A percentile compares a stretch with the other conserved stretches of the same genome.
These are phyloP conservation scores for Menura novaehollandiae DNA, from an alignment of 2,113 vertebrate genomes.

Conservation along the genomic window DNA sequence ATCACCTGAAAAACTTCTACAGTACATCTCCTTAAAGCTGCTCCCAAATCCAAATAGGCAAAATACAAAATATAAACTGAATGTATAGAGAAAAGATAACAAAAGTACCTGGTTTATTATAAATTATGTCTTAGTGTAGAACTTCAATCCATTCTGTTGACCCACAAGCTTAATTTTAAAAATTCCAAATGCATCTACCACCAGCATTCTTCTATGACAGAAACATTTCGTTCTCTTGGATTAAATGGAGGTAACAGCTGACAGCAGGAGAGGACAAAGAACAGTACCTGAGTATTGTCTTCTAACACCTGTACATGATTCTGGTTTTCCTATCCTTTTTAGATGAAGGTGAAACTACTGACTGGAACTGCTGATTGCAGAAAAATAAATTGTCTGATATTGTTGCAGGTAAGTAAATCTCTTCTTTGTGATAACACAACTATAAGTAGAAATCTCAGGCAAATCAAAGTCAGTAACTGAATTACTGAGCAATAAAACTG, in stretches of 20 bases:
- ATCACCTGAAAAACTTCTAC: background rate
- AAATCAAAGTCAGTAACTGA: background rate
- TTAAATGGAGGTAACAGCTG: background rate
- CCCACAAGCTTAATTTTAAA: background rate
- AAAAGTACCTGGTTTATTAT: background rate
- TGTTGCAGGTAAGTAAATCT: background rate
- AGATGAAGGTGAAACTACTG: background rate
- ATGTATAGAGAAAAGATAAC: background rate
- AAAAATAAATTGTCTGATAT: background rate
- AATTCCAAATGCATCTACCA: background rate
- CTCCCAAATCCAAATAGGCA: background rate
- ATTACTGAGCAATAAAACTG: background rate
- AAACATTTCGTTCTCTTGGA: fast-evolving
- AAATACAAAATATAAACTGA: background rate
- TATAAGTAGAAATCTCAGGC: background rate
- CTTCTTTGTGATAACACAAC: background rate
- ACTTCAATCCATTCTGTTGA: background rate
- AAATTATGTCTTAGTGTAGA: background rate
- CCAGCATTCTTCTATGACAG: background rate
- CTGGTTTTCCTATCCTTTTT: background rate
- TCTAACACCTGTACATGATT: background rate
- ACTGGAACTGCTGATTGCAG: background rate
- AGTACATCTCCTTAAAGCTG: background rate
- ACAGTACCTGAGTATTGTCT: background rate
- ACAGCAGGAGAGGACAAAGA: background rate